A percentile compares a stretch with the other conserved stretches of the same genome.
phyloP scores from a whole-genome alignment of 2,113 vertebrate species.

The Perca fluviatilis region DNA sequence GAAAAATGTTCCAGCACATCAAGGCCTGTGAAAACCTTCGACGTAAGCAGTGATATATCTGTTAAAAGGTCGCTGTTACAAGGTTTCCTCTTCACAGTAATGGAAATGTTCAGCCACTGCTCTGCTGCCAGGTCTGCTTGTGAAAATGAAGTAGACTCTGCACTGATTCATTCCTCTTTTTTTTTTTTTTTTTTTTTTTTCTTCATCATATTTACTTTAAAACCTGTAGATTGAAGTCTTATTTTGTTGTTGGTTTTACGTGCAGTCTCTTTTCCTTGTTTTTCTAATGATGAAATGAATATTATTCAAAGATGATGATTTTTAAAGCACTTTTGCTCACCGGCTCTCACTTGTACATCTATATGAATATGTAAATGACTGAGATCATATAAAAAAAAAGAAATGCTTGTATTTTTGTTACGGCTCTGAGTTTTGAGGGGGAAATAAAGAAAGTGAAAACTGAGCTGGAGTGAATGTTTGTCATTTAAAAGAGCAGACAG shows the following conservation, averaged over 20 bases:
- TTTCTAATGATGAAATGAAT: constrained; percentile 57
- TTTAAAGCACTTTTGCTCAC: constrained; percentile 78
- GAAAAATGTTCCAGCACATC: constrained; percentile 37
- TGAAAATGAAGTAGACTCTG: constrained; percentile 17
- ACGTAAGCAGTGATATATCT: background rate
- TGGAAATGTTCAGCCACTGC: constrained; percentile 9
- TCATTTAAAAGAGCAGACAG: background rate
- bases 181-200: background rate
- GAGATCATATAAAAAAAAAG: constrained; percentile 61
- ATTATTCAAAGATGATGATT: constrained; percentile 72
- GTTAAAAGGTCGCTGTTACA: constrained; percentile 4
- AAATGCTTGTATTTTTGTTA: constrained; percentile 75
- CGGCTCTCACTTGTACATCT: constrained; percentile 75
- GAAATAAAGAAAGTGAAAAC: constrained; percentile 66
- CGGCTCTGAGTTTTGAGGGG: constrained; percentile 48
- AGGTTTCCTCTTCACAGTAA: constrained; percentile 8
- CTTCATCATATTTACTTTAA: constrained; percentile 18
- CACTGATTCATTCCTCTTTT: constrained; percentile 21
- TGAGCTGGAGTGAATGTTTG: constrained; percentile 6
- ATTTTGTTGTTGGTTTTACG: background rate
- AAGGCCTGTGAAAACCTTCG: constrained; percentile 24
- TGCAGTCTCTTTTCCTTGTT: background rate
- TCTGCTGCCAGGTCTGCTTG: constrained; percentile 13
- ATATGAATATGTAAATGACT: constrained; percentile 78
- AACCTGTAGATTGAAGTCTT: background rate